A percentile compares a stretch with the other conserved stretches of the same genome.
Conservation (phyloP, 92 coral and sea anemone species). For the Diadumene lineata region DNA sequence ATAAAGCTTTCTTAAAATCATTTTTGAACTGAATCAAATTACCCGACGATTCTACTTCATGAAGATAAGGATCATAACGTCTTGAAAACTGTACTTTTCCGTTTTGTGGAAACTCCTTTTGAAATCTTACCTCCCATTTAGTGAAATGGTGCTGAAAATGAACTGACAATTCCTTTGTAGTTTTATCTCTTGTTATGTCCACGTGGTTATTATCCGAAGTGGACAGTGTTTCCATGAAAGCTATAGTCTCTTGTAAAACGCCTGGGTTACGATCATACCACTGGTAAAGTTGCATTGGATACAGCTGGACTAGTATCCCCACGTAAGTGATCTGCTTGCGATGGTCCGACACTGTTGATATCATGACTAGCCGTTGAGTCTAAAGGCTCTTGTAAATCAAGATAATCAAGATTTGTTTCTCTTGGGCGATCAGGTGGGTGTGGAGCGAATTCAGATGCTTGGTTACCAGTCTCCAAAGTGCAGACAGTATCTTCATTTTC, state of each 20-base stretch:
- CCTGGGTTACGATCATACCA: background rate
- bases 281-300: no score
- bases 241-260: conserved; percentile 1
- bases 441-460: background rate
- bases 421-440: no score
- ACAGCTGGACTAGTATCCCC: no score
- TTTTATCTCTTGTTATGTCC: conserved; percentile 3
- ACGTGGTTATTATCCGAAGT: background rate
- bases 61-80: no score
- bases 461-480: background rate
- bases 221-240: background rate
- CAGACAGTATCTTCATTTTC: background rate
- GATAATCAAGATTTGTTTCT: no score
- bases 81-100: background rate
- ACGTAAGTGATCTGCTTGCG: background rate
- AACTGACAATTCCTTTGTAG: conserved; percentile 14
- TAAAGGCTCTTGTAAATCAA: no score
- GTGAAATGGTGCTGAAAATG: conserved; percentile 12
- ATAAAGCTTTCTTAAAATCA: no score
- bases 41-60: no score
- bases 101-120: background rate
- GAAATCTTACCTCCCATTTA: conserved; percentile 23
- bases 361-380: no score
- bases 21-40: no score
- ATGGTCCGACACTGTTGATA: background rate